Base-by-base conservation (phyloP, 2,113 vertebrate species). In the Ornithorhynchus anatinus region DNA sequence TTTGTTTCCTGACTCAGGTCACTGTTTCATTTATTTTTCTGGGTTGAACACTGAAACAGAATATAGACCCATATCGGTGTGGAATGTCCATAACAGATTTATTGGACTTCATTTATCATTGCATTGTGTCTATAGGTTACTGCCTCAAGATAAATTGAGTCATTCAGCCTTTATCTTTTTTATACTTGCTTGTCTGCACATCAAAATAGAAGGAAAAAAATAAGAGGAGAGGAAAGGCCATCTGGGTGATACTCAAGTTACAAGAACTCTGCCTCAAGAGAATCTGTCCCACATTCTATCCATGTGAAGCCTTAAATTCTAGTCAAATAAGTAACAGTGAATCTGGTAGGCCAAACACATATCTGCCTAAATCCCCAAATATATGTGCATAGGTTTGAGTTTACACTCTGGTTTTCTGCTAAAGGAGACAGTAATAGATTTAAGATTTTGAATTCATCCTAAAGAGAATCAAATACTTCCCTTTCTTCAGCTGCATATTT, bases 81-180 rank as follows among this genome's bases (percentile, higher is more conserved):
- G 79, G 32, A 39, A 52, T 78, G 56, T 53, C 69, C 37, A 17
- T 48, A 72, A 63, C 36, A 45, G 61, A 68, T 77, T 80, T 88
- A 59, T 42, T 59, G 32, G 50, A 67, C 20, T 11, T 7, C 20
- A 54, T 82, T 88, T 67, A 80, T 82, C 54, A 83, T 19, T 59
- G 61, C 31, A 14, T 2, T 74, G 43, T 77, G 57, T 42, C 57
- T 57, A 32, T 51, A 51, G 43, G 32, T 63, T 80, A 44, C 36
- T 6, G 43, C 5, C 17, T 16, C 48, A 59, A 86, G 62, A 86
- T 32, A 84, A 84, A 85, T 67, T 69, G 80, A 80, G 35, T 71
- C 68, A 38, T 40, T 81, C 64, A 53, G 37, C 31, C 7, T 72
- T 84, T 76, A 54, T 59, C 45, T 86, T 45, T 81, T 74, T 50